Base-by-base conservation (phyloP, 2,797 vertebrate genomes). In the Borostomias antarcticus region DNA sequence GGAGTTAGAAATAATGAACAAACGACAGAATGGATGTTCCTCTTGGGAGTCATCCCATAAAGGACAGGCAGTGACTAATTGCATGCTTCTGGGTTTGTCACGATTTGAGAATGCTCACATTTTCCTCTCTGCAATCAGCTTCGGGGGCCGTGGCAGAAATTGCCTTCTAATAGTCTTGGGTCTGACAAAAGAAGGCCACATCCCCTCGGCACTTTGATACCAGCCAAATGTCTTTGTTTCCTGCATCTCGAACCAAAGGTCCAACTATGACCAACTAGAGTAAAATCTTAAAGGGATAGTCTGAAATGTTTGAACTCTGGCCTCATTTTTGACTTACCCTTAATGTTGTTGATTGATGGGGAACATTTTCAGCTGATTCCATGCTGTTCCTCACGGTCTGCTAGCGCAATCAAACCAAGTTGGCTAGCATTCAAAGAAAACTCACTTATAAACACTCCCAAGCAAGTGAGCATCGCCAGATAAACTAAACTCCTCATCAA, bases 21-120 rank as follows among this genome's bases (percentile, higher is more conserved):
- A 64, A 78, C 74, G 76, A 85, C 75, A 67, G 64, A 30, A 71
- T 28, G 52, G 68, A 73, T 5, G 28, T 73, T 73, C 67, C 86
- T 84, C 75, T 77, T 54, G 62, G 83, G 85, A 84, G 69, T 73
- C 64, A 82, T 76, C 85, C 86, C 74, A 88, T 85, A 84, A 89
- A 86, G 84, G 78, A 81, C 67, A 75, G 77, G 74, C 81, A 78
- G 75, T 76, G 81, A 85, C 84, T 88, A 90, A 89, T 85, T 89
- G 75, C 70, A 1, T 75, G 78, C 86, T 82, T 83, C 80, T 77
- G 76, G 77, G 76, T 77, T 78, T 86, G 85, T 86, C 81, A 75
- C 74, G 74, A 48, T 85, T 85, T 76, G 62, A 82, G 73, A 81
- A 82, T 57, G 69, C 62, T 60, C 71, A 64, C 74, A 69, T 32